Base-by-base conservation (phyloP, 92 coral and sea anemone genomes). In the Meandrina meandrites region DNA sequence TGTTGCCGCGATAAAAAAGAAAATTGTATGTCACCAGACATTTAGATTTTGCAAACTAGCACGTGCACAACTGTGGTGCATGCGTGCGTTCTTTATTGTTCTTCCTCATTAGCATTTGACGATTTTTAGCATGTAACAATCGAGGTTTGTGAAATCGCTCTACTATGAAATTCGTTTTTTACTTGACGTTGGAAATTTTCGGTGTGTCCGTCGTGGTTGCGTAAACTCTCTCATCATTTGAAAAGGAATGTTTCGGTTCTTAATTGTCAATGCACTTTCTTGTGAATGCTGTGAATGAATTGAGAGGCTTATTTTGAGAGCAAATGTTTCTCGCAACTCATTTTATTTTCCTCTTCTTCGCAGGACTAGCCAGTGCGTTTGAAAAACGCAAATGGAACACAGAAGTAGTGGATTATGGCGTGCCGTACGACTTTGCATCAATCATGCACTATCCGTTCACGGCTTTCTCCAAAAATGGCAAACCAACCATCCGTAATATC, bases 381-480 rank as follows among this genome's bases (percentile, higher is more conserved):
- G 90, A 87, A 76, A 94, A 91, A 85, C 88, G 97, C 40, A 90
- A 70, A 31, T 77, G 92, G 86, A 76, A 73, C 62, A 88, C 87
- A 8, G 96, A 93, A 30, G 88, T 89, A 0, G 81, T 89, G 19
- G 97, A 94, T 81, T 88, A 78, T 31, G 94, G 90, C 31, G 87
- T 91, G 70, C 87, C 87, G 75, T 94, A 94, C 77, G 97, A 94
- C 85, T 87, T 87, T 72, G 94, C 94, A 14, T 91, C 93, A 0
- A 92, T 92, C 66, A 92, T 92, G 95, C 95, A 92, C 57, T 92
- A 92, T 42, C 95, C 95, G 6, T 92, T 86, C 79, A 92, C 90
- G n/a, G 95, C 95, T 13, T 92, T 92, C 78, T 90, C 95, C 5
- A 87, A 90, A 47, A 85, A 92, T 84, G 93, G 93, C 57, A 70